Evolutionary conservation across 2,797 vertebrate species (phyloP).

Genomic region (Hemitrygon akajei): DNA sequence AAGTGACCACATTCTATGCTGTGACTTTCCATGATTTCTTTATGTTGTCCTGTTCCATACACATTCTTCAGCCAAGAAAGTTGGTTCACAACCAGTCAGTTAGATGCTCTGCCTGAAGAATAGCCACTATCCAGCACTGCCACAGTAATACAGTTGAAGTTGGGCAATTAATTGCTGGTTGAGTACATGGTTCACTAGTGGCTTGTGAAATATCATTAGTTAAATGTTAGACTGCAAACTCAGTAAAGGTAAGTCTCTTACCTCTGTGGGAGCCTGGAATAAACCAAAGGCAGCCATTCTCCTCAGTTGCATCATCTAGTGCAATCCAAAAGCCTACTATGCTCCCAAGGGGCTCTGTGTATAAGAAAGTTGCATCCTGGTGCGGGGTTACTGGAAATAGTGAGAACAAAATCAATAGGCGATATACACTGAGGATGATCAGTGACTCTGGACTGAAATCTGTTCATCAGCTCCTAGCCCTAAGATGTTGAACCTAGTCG

Average conservation of each 20-base stretch:
- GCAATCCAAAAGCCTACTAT: slow-evolving; percentile 84
- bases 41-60: background rate
- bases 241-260: slow-evolving; percentile 48
- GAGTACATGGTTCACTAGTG: background rate
- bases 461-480: background rate
- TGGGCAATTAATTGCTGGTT: background rate
- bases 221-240: background rate
- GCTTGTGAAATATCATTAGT: background rate
- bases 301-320: slow-evolving; percentile 72
- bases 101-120: background rate
- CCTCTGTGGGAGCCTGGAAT: slow-evolving; percentile 83
- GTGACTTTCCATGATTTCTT: background rate
- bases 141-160: background rate
- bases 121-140: background rate
- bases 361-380: slow-evolving; percentile 86
- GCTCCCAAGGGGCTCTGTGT: slow-evolving; percentile 81
- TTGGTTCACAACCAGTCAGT: background rate
- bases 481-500: background rate
- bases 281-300: slow-evolving; percentile 91
- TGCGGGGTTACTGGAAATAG: slow-evolving; percentile 69
- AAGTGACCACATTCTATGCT: no score
- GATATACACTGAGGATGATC: background rate
- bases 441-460: background rate
- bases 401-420: background rate
- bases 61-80: background rate